These are phyloP conservation scores for Leptoteleia sp. DNA, from an alignment of 1,140 invertebrate genomes.

Conservation along the genomic window DNA sequence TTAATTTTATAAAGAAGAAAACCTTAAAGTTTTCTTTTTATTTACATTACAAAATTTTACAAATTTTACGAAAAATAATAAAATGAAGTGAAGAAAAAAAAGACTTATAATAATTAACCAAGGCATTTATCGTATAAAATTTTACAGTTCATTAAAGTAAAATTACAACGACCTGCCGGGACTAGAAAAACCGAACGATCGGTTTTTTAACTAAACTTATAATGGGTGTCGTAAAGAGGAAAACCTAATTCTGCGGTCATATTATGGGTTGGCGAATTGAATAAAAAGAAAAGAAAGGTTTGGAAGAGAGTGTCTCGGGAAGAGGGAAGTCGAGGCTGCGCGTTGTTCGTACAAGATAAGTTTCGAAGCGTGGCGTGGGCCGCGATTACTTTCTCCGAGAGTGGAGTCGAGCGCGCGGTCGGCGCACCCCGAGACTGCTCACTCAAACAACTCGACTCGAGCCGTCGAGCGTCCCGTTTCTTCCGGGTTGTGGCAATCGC, in stretches of 20 bases:
- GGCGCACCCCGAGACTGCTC: slow-evolving; percentile 68
- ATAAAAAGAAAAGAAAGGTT: slow-evolving; percentile 22
- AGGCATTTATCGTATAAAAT: neutral
- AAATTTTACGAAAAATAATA: no score
- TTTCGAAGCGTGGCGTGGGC: slow-evolving; percentile 72
- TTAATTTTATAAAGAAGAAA: no score
- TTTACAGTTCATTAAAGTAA: neutral
- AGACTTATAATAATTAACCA: no score
- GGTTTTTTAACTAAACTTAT: no score
- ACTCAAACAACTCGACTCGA: slow-evolving; percentile 65
- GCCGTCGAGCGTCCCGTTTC: slow-evolving; percentile 70
- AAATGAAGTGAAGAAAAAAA: no score
- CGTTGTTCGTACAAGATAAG: slow-evolving; percentile 53
- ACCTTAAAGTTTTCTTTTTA: no score
- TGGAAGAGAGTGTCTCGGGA: slow-evolving; percentile 43
- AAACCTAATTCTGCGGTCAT: neutral
- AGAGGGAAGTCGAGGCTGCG: slow-evolving; percentile 60
- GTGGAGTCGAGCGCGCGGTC: slow-evolving; percentile 66
- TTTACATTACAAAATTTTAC: no score
- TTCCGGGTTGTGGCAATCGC: slow-evolving; percentile 72
- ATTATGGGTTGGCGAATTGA: neutral
- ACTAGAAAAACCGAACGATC: no score
- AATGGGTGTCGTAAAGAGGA: neutral
- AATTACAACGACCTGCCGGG: no score
- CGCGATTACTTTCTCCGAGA: slow-evolving; percentile 75